Evolutionary conservation across 2,113 vertebrate species (phyloP).

Genomic region (Ictidomys tridecemlineatus): DNA sequence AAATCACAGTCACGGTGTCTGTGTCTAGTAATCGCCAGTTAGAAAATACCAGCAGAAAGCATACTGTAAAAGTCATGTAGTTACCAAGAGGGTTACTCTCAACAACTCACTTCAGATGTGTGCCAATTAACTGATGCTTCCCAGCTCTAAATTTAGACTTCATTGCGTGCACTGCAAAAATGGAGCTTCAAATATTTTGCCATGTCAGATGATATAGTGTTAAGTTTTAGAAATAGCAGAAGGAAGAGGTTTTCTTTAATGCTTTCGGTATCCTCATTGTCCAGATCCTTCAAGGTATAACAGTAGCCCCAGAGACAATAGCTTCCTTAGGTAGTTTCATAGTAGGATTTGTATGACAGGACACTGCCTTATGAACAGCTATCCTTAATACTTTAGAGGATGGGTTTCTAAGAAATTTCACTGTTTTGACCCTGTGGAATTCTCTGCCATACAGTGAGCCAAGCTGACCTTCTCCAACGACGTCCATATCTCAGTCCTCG

Average conservation of each 20-base stretch:
- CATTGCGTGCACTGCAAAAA: not conserved
- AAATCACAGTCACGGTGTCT: not conserved
- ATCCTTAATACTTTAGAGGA: too few species aligned
- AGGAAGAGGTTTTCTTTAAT: not conserved
- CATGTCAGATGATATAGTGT: not conserved
- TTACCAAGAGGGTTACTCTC: not conserved
- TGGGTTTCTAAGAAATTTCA: not conserved
- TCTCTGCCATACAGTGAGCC: not conserved
- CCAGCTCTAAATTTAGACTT: not conserved
- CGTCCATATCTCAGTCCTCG: not conserved
- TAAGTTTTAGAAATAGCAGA: not conserved
- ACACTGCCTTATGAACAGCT: too few species aligned
- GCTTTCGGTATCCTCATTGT: not conserved
- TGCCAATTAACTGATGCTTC: not conserved
- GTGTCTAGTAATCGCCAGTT: not conserved
- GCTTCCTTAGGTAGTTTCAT: not conserved
- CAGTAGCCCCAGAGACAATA: too few species aligned
- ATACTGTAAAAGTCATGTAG: not conserved
- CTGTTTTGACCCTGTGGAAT: not conserved
- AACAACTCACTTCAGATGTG: not conserved
- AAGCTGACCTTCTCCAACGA: not conserved
- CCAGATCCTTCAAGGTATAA: not conserved
- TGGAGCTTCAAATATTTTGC: not conserved
- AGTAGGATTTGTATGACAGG: too few species aligned
- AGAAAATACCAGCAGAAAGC: not conserved